Evolutionary conservation across 1,140 invertebrate species (phyloP), one percentile per base, ranked within the genome.

Genomic region (Nilaparvata lugens): DNA sequence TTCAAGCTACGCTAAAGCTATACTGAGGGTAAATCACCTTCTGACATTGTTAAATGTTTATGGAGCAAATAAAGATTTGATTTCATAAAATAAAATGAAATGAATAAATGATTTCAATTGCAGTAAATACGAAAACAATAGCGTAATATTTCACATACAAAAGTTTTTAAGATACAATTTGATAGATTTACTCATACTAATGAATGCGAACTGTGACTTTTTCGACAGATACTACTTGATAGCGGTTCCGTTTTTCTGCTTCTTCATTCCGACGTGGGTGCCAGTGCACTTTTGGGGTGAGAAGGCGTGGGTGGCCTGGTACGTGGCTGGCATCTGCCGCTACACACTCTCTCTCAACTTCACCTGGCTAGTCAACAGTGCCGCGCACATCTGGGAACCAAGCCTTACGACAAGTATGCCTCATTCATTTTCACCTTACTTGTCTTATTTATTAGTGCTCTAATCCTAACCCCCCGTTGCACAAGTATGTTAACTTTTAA

Each of bases 311-410:
- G 74, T 74, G 23, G 73, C 82, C 0, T 75, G 84, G 64, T 79
- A 83, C 58, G 66, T 75, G 0, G 68, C 73, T 16, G 82, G 79
- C 31, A 73, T 93, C 28, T 73, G 84, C 14, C 79, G 91, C 42
- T 93, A 92, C 68, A 75, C 82, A 0, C 2, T 83, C 0, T 77
- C 79, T 25, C 74, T 95, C 4, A 83, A 96, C 69, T 71, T 81
- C 0, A 96, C 93, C 0, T 95, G 92, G 91, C 74, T 88, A 1
- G 91, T 95, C 1, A 96, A 95, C 72, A 90, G 87, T 60, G 85
- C 83, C 0, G 91, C 91, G 2, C 91, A 95, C 70, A 81, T 87
- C 51, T 87, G 80, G 79, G 85, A 54, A 82, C 77, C 54, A 79
- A 77, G 48, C 70, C 70, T n/a, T 70, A 68, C 42, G 69, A 71